These are phyloP conservation scores for Halisarca cf. caerulea DNA, from an alignment of 37 sponge, comb jelly and placozoan species.

Conservation along the genomic window DNA sequence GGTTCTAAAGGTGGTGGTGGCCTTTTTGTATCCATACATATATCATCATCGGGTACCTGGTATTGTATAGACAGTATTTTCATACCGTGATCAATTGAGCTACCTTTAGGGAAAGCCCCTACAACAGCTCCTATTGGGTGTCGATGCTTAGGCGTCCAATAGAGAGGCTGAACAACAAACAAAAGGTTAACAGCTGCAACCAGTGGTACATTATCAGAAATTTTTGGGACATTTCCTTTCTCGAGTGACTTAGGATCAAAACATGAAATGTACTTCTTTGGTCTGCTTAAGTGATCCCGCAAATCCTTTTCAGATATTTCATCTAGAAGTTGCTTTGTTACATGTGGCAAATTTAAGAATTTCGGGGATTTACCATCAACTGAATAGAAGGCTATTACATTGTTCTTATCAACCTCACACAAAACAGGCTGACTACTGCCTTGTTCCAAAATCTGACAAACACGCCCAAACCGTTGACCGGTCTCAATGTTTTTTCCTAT, in stretches of 20 bases:
- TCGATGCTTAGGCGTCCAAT: background rate
- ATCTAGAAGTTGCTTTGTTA: conserved; percentile 8
- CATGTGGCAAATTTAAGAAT: conserved; percentile 56
- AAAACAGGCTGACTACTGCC: conserved; percentile 21
- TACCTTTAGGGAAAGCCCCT: background rate
- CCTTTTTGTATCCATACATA: background rate
- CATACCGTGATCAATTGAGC: background rate
- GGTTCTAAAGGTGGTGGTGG: background rate
- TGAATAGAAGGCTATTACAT: conserved; percentile 52
- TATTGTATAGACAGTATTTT: background rate
- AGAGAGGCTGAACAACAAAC: background rate
- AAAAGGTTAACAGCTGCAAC: background rate
- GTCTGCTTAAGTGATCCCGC: too few relatives aligned
- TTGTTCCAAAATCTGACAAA: conserved; percentile 29
- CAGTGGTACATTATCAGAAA: background rate
- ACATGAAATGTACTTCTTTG: background rate
- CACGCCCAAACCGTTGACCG: conserved; percentile 27
- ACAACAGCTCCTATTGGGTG: conserved; percentile 11
- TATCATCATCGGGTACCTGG: background rate
- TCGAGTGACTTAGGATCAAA: background rate
- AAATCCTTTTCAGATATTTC: background rate
- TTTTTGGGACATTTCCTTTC: background rate
- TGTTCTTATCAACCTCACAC: conserved; percentile 40
- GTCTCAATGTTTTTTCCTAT: conserved; percentile 10
- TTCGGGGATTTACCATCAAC: conserved; percentile 53